Conservation (phyloP, 2,113 vertebrate genomes). For the Crotalus viridis region DNA sequence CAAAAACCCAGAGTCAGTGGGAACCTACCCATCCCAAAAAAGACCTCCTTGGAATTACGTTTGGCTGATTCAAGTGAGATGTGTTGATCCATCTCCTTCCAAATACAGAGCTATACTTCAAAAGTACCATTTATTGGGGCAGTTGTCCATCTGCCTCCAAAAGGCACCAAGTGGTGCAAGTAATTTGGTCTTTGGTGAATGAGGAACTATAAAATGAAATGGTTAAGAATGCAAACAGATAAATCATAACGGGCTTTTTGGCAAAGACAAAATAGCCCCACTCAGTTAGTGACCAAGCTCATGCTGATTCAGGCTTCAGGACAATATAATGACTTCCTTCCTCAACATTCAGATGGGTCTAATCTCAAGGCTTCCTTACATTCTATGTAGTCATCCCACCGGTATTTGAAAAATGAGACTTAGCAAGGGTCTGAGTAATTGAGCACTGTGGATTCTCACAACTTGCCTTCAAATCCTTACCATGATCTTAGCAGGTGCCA, state of each 20-base stretch:
- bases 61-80: not conserved
- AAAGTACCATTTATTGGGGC: not conserved
- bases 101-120: not conserved
- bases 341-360: not conserved
- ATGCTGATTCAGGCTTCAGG: not conserved
- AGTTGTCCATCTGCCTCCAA: not conserved
- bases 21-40: accelerated
- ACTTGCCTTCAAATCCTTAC: not conserved
- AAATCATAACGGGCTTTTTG: not conserved
- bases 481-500: not conserved
- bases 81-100: not conserved
- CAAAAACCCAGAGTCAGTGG: not conserved
- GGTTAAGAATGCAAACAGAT: not conserved
- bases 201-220: not conserved
- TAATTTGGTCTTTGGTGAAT: not conserved
- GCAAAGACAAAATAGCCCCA: not conserved
- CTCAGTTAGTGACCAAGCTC: not conserved
- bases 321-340: not conserved
- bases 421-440: not conserved
- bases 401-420: not conserved
- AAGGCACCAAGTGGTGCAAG: not conserved
- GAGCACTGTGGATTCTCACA: not conserved
- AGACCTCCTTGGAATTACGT: not conserved
- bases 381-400: not conserved
- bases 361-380: not conserved